Conservation (phyloP, 2,888 invertebrate species). For the Acleris cristana region DNA sequence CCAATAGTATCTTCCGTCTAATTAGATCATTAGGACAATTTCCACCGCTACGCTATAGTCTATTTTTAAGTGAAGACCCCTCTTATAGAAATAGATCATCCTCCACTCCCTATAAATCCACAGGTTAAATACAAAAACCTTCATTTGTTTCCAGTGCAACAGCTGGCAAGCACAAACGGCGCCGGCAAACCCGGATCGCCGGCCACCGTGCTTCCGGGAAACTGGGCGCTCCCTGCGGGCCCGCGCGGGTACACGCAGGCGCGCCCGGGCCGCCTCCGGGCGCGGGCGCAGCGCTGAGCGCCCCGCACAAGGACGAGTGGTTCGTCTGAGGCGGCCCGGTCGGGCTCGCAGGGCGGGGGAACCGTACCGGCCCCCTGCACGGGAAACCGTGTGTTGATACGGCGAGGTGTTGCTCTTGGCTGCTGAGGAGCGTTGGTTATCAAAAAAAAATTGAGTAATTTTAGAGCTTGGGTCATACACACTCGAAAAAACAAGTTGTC, state of each 20-base stretch:
- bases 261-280: slow-evolving; percentile 96
- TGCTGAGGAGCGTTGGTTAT: not conserved
- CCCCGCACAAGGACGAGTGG: slow-evolving; percentile 96
- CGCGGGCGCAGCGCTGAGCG: slow-evolving; percentile 95
- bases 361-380: slow-evolving; percentile 66
- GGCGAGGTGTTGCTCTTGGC: slow-evolving; percentile 33
- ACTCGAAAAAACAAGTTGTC: too few species aligned
- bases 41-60: too few species aligned
- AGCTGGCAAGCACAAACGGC: slow-evolving; percentile 87
- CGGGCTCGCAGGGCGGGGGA: slow-evolving; percentile 74
- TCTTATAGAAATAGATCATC: too few species aligned
- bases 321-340: slow-evolving; percentile 87
- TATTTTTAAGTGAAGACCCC: too few species aligned
- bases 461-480: too few species aligned
- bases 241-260: slow-evolving; percentile 85
- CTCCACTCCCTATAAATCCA: too few species aligned
- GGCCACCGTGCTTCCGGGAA: slow-evolving; percentile 89
- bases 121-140: too few species aligned
- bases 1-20: too few species aligned
- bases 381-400: slow-evolving; percentile 31
- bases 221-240: slow-evolving; percentile 98
- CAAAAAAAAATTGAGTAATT: too few species aligned
- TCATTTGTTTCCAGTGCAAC: slow-evolving; percentile 86
- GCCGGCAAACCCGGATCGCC: slow-evolving; percentile 73
- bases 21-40: too few species aligned